Percentiles rank a stretch among this genome's conserved stretches.
Evolutionary conservation across 1,140 invertebrate genomes (phyloP).

Genomic region (Leptestheria dahalacensis): DNA sequence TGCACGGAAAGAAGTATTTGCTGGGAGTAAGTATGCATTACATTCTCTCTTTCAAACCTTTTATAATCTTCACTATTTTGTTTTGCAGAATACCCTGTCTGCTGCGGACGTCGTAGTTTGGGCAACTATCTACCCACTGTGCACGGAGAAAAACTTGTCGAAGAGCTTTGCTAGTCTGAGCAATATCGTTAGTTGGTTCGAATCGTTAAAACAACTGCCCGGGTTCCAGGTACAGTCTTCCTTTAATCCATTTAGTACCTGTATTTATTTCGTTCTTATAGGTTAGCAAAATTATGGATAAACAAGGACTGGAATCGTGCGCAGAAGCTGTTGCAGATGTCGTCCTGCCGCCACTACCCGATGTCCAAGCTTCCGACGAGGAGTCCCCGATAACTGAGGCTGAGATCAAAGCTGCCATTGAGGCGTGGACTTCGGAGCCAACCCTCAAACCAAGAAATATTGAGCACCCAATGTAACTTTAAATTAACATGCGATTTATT

Average conservation of each 20-base stretch:
- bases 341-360: not conserved
- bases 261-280: not conserved
- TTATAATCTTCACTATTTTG: constrained; percentile 20
- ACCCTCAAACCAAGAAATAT: not conserved
- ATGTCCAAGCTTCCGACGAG: not conserved
- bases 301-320: constrained; percentile 17
- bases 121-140: constrained; percentile 43
- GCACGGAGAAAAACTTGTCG: constrained; percentile 30
- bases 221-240: constrained; percentile 33
- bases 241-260: not conserved
- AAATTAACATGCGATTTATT: not conserved
- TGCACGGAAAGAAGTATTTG: constrained; percentile 30
- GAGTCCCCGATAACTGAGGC: constrained; percentile 32
- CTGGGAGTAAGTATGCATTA: constrained; percentile 25
- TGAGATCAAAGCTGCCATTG: constrained; percentile 40
- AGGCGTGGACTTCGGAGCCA: constrained; percentile 32
- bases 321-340: constrained; percentile 16
- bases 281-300: constrained; percentile 12
- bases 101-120: constrained; percentile 46
- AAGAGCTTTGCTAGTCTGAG: constrained; percentile 30
- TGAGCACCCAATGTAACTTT: constrained; percentile 7
- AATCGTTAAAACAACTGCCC: constrained; percentile 32
- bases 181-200: constrained; percentile 34
- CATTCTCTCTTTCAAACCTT: constrained; percentile 14
- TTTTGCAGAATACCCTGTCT: constrained; percentile 34